Base-by-base conservation (phyloP, 2,888 invertebrate species). In the Leptopilina myrica region DNA sequence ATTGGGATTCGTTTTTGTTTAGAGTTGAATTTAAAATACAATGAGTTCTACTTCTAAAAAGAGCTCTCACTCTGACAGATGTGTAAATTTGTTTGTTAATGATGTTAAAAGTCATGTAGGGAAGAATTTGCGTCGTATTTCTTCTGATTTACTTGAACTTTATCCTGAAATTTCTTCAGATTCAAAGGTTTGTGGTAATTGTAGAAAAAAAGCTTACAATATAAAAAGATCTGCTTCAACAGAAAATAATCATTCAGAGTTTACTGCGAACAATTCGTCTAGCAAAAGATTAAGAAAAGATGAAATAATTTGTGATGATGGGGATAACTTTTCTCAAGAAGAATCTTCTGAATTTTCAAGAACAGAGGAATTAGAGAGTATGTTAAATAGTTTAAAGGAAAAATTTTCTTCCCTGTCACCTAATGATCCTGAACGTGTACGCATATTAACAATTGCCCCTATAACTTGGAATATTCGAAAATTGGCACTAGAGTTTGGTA, bases 71-170 rank as follows among this genome's bases (percentile, higher is more conserved):
- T 56, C 56, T 56, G 56, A 56, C 12, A 56, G 56, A 56, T 56
- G 56, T 56, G 56, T 56, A 56, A 56, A 56, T 14, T 56, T 56
- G n/a, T 56, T 56, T 56, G n/a, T 14, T 56, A 14, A 56, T 56
- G 56, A 56, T 46, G 46, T 46, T 14, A 56, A 56, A 56, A 56
- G n/a, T 56, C 56, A 56, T 14, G 56, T 56, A 56, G 56, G 56
- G 56, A 56, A 56, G 56, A 11, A 56, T 14, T 56, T 56, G 56
- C 56, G 56, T 56, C n/a, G n/a, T 56, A 56, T 56, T 56, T 56
- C 56, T 56, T 56, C 56, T 20, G 20, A 20, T 20, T 20, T 20
- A 20, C 20, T 20, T 20, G 20, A 20, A 20, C 20, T 20, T 20
- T 56, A 14, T 56, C 56, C 56, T 56, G 11, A 9, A 56, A 56